Evolutionary conservation across 2,888 invertebrate species (phyloP), one percentile per base, ranked within the genome.

Genomic region (Scaptomyza flava): DNA sequence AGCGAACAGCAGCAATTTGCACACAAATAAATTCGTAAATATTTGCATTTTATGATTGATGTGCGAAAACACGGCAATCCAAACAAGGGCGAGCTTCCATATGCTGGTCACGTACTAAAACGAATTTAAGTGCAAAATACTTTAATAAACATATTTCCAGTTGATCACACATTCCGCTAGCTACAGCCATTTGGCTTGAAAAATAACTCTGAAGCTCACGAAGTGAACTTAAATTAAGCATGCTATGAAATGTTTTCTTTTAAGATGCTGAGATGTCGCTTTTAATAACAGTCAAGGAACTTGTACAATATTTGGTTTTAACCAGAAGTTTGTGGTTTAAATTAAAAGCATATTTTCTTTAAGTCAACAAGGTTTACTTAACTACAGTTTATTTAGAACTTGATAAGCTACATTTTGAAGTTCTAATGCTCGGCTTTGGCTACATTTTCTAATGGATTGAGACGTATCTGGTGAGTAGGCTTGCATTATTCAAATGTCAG

Each of bases 41-140:
- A 89, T 90, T 90, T 88, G 80, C 85, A 83, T 83, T 85, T 85
- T 83, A 83, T 89, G 89, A 89, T 89, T 89, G 87, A 89, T 89
- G 80, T 79, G 69, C 72, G 69, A 64, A 52, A 71, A 72, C 66
- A 69, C 68, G 70, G 47, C 51, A 66, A 42, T 57, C 67, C 46
- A 74, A 77, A 72, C 52, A 78, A 56, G 46, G 57, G 53, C 30
- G 27, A 41, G 50, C 53, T 61, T 68, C 36, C 43, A 67, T 67
- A 77, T 74, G 73, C 77, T n/a, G 54, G 58, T 70, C 80, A 82
- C 75, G 77, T 76, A 73, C 60, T 14, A 57, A 68, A 65, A 47
- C 36, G 38, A 61, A 74, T 59, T 62, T 51, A 41, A 47, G 43
- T 42, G 48, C 42, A 57, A 45, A 23, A 42, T 33, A 53, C 56